Evolutionary conservation across 2,888 invertebrate species (phyloP).

Genomic region (Scaptomyza tumidula): DNA sequence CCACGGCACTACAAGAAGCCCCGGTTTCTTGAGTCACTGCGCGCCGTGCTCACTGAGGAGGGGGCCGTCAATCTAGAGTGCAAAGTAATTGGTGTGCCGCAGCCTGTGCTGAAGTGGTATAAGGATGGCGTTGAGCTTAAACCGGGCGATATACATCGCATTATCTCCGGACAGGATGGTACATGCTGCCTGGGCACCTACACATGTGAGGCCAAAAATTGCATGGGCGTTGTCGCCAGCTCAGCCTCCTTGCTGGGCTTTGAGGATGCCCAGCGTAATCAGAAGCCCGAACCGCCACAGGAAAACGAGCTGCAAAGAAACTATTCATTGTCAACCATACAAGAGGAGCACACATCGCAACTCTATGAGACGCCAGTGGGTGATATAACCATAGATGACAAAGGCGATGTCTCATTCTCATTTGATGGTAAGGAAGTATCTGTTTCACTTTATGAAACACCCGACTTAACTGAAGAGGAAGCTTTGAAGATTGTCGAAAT

Average conservation of each 20-base stretch:
- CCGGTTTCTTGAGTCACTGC: slow-evolving; percentile 92
- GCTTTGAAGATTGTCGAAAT: slow-evolving; percentile 96
- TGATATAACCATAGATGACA: slow-evolving; percentile 91
- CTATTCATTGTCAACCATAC: slow-evolving; percentile 94
- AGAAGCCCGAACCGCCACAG: slow-evolving; percentile 84
- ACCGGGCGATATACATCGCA: slow-evolving; percentile 95
- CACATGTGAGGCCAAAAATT: slow-evolving; percentile 95
- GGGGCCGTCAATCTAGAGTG: slow-evolving; percentile 95
- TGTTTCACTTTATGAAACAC: slow-evolving; percentile 95
- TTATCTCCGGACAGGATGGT: slow-evolving; percentile 95
- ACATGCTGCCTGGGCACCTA: slow-evolving; percentile 95
- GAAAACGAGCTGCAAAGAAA: slow-evolving; percentile 87
- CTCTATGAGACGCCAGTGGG: slow-evolving; percentile 93
- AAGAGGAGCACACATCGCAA: slow-evolving; percentile 95
- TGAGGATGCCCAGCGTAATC: slow-evolving; percentile 89
- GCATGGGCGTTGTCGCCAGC: slow-evolving; percentile 95
- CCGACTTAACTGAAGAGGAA: slow-evolving; percentile 96
- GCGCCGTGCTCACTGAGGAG: slow-evolving; percentile 94
- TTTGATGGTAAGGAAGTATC: slow-evolving; percentile 97
- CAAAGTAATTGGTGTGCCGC: slow-evolving; percentile 96
- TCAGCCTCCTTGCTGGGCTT: slow-evolving; percentile 95
- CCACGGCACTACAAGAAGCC: slow-evolving; percentile 96
- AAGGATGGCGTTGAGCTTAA: slow-evolving; percentile 95
- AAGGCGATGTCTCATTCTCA: slow-evolving; percentile 94
- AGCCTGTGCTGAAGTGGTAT: slow-evolving; percentile 95